Evolutionary conservation across 2,113 vertebrate genomes (phyloP), one percentile per base, ranked within the genome.

Genomic region (Cromileptes altivelis): DNA sequence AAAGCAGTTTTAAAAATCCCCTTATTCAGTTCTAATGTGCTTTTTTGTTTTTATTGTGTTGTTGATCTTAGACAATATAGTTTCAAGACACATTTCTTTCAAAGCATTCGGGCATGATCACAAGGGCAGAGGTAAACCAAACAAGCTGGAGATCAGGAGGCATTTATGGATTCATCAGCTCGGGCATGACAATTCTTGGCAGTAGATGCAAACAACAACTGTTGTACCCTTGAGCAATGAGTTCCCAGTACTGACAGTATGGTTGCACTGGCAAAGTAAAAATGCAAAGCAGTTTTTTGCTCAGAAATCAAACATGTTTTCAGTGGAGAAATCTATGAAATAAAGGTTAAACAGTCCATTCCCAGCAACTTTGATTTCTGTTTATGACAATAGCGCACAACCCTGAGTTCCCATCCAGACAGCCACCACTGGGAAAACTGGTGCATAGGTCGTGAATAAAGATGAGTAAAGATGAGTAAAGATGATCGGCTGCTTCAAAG

Each of bases 181-280:
- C 65, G 65, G 76, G 65, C 10, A 10, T 19, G 72, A 72, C 25
- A 33, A 55, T 14, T 40, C 27, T 76, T 79, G 82, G 80, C 86
- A 58, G 55, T 13, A 3, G 42, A 68, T 57, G 53, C 1, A 19
- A 81, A 67, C 52, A 58, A 45, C 64, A 68, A 53, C 62, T 2
- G 17, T 49, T 62, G 27, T 81, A 52, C 85, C 82, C 71, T 67
- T 72, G 75, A 86, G 80, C 85, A 82, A 78, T 60, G 25, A 25
- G 52, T 49, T 70, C 52, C 73, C 74, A 23, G 57, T 21, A 10
- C 69, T 3, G 5, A 23, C 19, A n/a, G 58, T n/a, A 33, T 57
- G 27, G 10, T 67, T 68, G n/a, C 4, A 19, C 30, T 25, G 47
- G 71, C 11, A 45, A 65, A 47, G 27, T 14, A 9, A 23, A 30